Base-by-base conservation (phyloP, 2,888 invertebrate species). In the Pemphredon lugubris region DNA sequence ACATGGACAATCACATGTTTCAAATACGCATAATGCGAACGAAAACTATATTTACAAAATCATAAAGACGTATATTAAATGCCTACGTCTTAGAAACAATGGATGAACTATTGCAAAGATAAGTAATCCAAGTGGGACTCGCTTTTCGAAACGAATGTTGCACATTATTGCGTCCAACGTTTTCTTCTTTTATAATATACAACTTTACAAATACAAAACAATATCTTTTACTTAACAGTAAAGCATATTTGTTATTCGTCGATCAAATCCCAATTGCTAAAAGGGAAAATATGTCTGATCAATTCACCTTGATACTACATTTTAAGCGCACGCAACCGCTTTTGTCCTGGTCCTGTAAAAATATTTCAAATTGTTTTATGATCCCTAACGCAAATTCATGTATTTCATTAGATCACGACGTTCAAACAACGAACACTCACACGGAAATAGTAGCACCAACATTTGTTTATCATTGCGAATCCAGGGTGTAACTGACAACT, bases 381-480 rank as follows among this genome's bases (percentile, higher is more conserved):
- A 2, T 11, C 4, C n/a, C 37, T 37, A 37, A 37, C n/a, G n/a
- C 4, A 6, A 2, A 37, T 4, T 4, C n/a, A 4, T 37, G n/a
- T n/a, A 37, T n/a, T n/a, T 37, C 11, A n/a, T 37, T 4, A n/a
- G n/a, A n/a, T n/a, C n/a, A n/a, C n/a, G n/a, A n/a, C n/a, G n/a
- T n/a, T n/a, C n/a, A n/a, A n/a, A n/a, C n/a, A n/a, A n/a, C n/a
- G n/a, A n/a, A n/a, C 26, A 47, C 30, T 30, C 47, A 30, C 11
- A 6, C 30, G 7, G 5, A 11, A 50, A 20, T 18, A n/a, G 6
- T 50, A 34, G 34, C 50, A 50, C 50, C 50, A 50, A 18, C 34
- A 50, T 50, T 32, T 7, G n/a, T 34, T 50, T 14, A 30, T 47
- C 14, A 20, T 16, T 26, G 16, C 14, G 32, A 30, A 32, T 14